These are phyloP conservation scores for Caenorhabditis drosophilae DNA, from an alignment of 2,888 invertebrate species.

Conservation along the genomic window DNA sequence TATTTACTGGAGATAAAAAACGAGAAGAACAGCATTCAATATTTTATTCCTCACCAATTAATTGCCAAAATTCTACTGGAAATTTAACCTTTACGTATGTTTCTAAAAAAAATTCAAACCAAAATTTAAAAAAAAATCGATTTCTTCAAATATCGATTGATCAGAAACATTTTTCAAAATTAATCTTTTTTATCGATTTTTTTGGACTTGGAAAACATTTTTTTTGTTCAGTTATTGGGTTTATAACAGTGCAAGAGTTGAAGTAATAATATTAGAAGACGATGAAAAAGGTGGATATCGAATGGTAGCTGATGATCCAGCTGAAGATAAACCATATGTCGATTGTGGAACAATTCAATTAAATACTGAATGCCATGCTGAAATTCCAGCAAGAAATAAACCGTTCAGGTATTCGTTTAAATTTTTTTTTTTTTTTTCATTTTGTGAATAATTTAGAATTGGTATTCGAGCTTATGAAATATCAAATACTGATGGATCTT, in stretches of 20 bases:
- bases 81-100: slow-evolving; percentile 65
- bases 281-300: slow-evolving; percentile 40
- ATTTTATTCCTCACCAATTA: slow-evolving; percentile 63
- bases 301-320: slow-evolving; percentile 36
- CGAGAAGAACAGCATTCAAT: slow-evolving; percentile 63
- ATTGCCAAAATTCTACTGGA: slow-evolving; percentile 65
- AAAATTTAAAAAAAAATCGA: neutral
- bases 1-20: slow-evolving; percentile 54
- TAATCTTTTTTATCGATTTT: no score
- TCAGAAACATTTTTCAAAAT: no score
- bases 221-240: slow-evolving; percentile 66
- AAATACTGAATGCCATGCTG: slow-evolving; percentile 58
- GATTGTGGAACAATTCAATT: slow-evolving; percentile 63
- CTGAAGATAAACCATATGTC: slow-evolving; percentile 65
- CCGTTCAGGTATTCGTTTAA: slow-evolving; percentile 54
- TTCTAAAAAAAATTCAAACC: neutral
- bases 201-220: no score
- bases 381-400: slow-evolving; percentile 58
- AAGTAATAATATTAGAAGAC: slow-evolving; percentile 65
- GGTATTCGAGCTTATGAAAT: slow-evolving; percentile 66
- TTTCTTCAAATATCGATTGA: neutral
- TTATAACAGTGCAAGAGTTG: slow-evolving; percentile 67
- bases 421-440: neutral
- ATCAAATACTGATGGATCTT: slow-evolving; percentile 61
- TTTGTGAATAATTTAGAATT: slow-evolving; percentile 26